These are phyloP conservation scores for Drosophila takahashii DNA, from an alignment of 1,140 invertebrate species.

Conservation along the genomic window DNA sequence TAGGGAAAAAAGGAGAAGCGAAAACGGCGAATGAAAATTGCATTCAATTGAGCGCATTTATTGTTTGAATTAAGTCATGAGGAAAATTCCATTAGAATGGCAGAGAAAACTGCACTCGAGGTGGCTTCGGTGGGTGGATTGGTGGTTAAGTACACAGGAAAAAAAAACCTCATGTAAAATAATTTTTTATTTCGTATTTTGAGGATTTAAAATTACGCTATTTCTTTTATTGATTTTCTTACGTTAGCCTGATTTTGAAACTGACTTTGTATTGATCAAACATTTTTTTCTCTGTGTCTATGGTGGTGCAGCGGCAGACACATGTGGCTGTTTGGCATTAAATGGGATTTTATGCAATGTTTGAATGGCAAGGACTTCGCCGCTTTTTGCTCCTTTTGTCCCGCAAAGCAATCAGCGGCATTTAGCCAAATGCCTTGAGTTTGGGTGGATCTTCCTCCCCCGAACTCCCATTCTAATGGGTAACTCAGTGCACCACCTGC, in stretches of 20 bases:
- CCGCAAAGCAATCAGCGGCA: slow-evolving; percentile 44
- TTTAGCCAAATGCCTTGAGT: slow-evolving; percentile 45
- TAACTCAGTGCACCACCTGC: slow-evolving; percentile 43
- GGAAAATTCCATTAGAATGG: slow-evolving; percentile 80
- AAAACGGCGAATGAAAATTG: slow-evolving; percentile 76
- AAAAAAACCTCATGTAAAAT: neutral
- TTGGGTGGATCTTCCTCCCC: slow-evolving; percentile 26
- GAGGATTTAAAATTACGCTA: too few relatives aligned
- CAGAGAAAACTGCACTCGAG: slow-evolving; percentile 71
- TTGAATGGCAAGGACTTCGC: slow-evolving; percentile 53
- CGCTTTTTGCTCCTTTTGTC: slow-evolving; percentile 63
- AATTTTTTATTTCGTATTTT: neutral
- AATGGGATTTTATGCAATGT: slow-evolving; percentile 76
- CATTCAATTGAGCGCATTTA: slow-evolving; percentile 83
- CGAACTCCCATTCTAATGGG: neutral
- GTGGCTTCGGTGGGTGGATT: slow-evolving; percentile 23
- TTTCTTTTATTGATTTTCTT: too few relatives aligned
- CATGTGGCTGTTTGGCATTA: slow-evolving; percentile 70
- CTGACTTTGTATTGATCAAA: neutral
- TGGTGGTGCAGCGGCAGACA: slow-evolving; percentile 46
- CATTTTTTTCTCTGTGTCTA: neutral
- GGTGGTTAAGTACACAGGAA: slow-evolving; percentile 10
- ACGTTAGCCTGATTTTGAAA: neutral
- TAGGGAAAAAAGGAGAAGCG: slow-evolving; percentile 59
- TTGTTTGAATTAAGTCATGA: slow-evolving; percentile 82